Conservation (phyloP, 2,113 vertebrate species). For the Coregonus clupeaformis region DNA sequence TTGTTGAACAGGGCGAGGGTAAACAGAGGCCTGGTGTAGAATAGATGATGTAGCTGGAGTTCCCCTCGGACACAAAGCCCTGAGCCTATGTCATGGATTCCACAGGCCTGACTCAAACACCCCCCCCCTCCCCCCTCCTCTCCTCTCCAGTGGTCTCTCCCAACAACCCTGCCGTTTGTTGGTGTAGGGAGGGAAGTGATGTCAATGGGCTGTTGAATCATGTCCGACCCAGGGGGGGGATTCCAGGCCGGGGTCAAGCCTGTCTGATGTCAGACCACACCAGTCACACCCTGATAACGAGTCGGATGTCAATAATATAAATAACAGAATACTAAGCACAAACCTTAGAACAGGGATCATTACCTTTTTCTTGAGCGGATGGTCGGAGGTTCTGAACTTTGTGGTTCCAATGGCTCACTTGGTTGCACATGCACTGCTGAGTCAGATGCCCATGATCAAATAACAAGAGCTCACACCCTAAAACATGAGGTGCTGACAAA, state of each 20-base stretch:
- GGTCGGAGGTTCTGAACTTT: too few species aligned
- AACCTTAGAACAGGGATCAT: too few species aligned
- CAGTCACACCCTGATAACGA: not conserved
- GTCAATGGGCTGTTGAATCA: constrained; percentile 58
- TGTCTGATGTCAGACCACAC: constrained; percentile 59
- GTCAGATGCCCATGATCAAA: too few species aligned
- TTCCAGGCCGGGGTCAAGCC: constrained; percentile 52
- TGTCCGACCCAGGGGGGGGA: constrained; percentile 42
- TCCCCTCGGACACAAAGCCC: constrained; percentile 66
- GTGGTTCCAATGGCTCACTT: too few species aligned
- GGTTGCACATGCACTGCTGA: too few species aligned
- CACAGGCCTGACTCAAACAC: constrained; percentile 61
- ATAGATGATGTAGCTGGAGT: constrained; percentile 71
- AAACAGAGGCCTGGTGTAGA: constrained; percentile 53
- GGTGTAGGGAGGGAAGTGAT: constrained; percentile 69
- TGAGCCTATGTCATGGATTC: constrained; percentile 61
- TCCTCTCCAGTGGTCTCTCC: constrained; percentile 61
- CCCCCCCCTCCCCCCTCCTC: too few species aligned
- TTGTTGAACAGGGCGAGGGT: constrained; percentile 47
- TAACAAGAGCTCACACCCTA: too few species aligned
- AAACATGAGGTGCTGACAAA: too few species aligned
- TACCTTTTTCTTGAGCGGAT: too few species aligned
- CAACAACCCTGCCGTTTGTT: constrained; percentile 71
- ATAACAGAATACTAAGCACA: too few species aligned
- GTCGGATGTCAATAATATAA: not conserved